Evolutionary conservation across 2,797 vertebrate genomes (phyloP), one percentile per base, ranked within the genome.

Genomic region (Betta splendens): DNA sequence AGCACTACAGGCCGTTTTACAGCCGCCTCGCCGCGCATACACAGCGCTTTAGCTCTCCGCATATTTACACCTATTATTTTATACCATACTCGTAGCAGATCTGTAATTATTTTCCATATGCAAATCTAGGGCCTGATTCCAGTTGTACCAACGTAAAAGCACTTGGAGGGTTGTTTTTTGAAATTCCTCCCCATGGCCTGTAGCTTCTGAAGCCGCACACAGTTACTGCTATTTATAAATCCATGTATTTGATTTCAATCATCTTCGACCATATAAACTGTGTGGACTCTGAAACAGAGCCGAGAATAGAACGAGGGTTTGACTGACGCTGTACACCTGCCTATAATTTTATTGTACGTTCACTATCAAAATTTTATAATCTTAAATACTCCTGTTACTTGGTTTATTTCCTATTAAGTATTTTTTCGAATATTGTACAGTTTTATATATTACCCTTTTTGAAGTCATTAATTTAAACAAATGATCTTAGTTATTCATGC

Each of bases 401-500:
- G 82, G 79, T 89, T 91, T 89, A 87, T 92, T 91, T 91, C 88
- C 59, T 88, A 90, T 59, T 88, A 90, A 91, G 93, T 94, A 93
- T 94, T 95, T 95, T 95, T 94, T 94, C 91, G 86, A 91, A 95
- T 93, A 96, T 91, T 97, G 94, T 97, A 97, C 95, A 97, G 95
- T 97, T 97, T 97, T 97, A 93, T 97, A 97, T 96, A 95, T 95
- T 94, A 94, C 89, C 92, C 92, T 94, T 33, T 96, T 95, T 91
- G 91, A 93, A 94, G 91, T 94, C 93, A 93, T 95, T 97, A 96
- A 97, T 98, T 98, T 96, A 96, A 97, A 94, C 84, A 94, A 94
- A 93, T 93, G 93, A 91, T 93, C 93, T 95, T 96, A 98, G 94
- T 95, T 95, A 95, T 96, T 93, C 93, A 93, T 94, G 95, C 94